Percentiles rank a stretch among this genome's conserved stretches.
Evolutionary conservation across 2,113 vertebrate genomes (phyloP).

Genomic region (Manacus vitellinus): DNA sequence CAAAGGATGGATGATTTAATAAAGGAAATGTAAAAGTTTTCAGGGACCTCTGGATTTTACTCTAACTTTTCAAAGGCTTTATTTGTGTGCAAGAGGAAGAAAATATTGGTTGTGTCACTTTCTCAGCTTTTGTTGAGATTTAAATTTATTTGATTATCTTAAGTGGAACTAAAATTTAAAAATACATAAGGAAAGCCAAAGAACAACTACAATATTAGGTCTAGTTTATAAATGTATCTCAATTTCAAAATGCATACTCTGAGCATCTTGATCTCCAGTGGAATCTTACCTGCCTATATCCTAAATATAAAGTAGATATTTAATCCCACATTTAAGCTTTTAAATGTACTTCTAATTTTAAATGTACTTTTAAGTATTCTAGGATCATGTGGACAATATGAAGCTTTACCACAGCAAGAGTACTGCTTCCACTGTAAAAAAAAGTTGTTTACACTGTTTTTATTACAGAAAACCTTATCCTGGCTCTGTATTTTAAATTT

Average conservation of each 20-base stretch:
- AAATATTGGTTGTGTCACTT: background rate
- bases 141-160: background rate
- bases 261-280: background rate
- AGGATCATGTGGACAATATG: background rate
- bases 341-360: background rate
- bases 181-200: background rate
- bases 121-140: background rate
- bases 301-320: background rate
- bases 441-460: accelerated
- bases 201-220: background rate
- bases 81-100: background rate
- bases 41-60: background rate
- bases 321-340: background rate
- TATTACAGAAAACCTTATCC: background rate
- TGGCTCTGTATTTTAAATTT: background rate
- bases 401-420: background rate
- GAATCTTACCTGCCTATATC: background rate
- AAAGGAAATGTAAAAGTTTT: background rate
- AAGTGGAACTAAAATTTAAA: background rate
- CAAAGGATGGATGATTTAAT: background rate
- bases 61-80: background rate
- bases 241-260: background rate
- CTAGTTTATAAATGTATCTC: background rate
- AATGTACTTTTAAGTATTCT: background rate
- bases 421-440: background rate